phyloP scores from a whole-genome alignment of 2,888 invertebrate species.

The Eugnorisma glareosa region DNA sequence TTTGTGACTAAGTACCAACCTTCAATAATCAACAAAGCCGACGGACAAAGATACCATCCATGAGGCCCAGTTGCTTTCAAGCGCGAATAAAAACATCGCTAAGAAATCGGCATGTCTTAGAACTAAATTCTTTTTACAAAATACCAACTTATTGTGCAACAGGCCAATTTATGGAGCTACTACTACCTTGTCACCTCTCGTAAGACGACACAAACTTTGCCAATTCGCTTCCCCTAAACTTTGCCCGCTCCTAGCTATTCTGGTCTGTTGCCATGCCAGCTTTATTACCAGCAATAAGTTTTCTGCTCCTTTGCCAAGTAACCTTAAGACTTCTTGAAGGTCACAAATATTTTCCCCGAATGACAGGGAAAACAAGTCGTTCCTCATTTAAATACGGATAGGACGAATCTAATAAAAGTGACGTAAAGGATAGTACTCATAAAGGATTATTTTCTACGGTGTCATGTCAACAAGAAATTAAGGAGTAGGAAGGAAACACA shows the following conservation, averaged over 20 bases:
- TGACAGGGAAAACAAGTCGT: slow-evolving; percentile 48
- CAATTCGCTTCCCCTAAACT: slow-evolving; percentile 14
- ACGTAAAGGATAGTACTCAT: background rate
- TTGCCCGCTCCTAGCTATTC: slow-evolving; percentile 26
- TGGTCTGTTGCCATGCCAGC: slow-evolving; percentile 33
- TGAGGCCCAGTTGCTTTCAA: background rate
- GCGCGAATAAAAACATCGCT: background rate
- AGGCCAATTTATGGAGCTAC: background rate
- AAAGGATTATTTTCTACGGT: slow-evolving; percentile 2
- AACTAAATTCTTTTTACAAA: background rate
- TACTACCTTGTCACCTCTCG: slow-evolving; percentile 18
- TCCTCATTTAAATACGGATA: slow-evolving; percentile 37
- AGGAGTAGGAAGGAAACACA: background rate
- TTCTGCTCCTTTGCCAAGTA: slow-evolving; percentile 50
- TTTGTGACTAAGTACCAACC: background rate
- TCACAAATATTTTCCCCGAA: slow-evolving; percentile 55
- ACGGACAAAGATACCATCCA: background rate
- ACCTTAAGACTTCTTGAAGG: slow-evolving; percentile 57
- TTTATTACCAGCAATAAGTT: slow-evolving; percentile 48
- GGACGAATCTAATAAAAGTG: slow-evolving; percentile 16
- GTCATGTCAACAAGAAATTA: slow-evolving; percentile 2
- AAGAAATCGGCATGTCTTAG: background rate
- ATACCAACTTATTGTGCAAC: background rate
- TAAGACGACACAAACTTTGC: slow-evolving; percentile 11
- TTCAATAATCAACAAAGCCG: background rate